A percentile compares a stretch with the other conserved stretches of the same genome.
Conservation (phyloP, 2,888 invertebrate genomes). For the Coleophora deauratella region DNA sequence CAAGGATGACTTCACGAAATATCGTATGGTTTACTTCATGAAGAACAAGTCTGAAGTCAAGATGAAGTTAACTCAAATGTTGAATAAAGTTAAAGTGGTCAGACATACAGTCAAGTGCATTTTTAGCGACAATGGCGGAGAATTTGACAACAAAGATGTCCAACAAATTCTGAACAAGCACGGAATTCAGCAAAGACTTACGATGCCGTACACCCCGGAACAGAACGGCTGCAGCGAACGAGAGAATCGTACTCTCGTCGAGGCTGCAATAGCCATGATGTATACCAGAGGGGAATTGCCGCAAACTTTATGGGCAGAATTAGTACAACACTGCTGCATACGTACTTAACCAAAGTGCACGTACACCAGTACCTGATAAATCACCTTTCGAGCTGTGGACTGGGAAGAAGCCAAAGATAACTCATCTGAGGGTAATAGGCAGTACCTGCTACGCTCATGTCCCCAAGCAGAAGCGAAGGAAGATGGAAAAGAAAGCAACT, state of each 20-base stretch:
- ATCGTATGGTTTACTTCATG: constrained; percentile 2
- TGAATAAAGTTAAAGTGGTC: no score
- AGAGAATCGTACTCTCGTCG: constrained; percentile 5
- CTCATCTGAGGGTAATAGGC: constrained; percentile 3
- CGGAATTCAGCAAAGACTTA: no score
- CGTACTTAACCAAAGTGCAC: not conserved
- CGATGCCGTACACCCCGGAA: constrained; percentile 7
- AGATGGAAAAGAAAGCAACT: not conserved
- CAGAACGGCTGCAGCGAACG: constrained; percentile 5
- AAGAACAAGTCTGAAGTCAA: no score
- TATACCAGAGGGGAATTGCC: not conserved
- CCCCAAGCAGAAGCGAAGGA: not conserved
- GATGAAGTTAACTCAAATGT: no score
- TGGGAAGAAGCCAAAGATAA: constrained; percentile 5
- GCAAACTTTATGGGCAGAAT: not conserved
- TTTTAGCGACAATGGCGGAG: no score
- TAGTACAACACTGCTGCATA: no score
- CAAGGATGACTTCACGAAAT: constrained; percentile 3
- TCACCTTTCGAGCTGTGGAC: constrained; percentile 10
- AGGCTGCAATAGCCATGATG: constrained; percentile 4
- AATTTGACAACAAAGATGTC: no score
- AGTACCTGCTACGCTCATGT: not conserved
- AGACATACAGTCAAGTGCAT: no score
- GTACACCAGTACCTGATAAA: constrained; percentile 2
- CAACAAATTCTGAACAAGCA: no score